Evolutionary conservation across 2,113 vertebrate species (phyloP).

Genomic region (Casuarius casuarius): DNA sequence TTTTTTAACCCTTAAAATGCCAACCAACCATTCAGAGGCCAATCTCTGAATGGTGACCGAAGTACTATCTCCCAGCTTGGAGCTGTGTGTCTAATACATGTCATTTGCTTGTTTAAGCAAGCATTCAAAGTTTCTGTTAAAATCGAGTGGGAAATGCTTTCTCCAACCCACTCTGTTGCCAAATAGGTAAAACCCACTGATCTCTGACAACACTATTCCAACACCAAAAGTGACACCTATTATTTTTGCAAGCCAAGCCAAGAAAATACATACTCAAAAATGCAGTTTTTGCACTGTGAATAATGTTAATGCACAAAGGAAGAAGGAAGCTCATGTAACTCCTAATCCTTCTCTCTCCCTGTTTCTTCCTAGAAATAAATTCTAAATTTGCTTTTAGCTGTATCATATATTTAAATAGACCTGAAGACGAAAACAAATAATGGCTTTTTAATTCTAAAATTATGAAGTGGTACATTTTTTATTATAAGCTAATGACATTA

Average conservation of each 20-base stretch:
- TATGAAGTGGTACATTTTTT: not conserved
- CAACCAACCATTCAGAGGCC: not conserved
- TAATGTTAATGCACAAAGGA: not conserved
- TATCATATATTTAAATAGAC: not conserved
- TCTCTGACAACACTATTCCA: not conserved
- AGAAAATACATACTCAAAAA: not conserved
- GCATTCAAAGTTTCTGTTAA: not conserved
- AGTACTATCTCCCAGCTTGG: not conserved
- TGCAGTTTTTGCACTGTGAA: not conserved
- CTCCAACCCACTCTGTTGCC: not conserved
- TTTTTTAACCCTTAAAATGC: not conserved
- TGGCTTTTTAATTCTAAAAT: not conserved
- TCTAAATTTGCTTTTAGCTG: not conserved
- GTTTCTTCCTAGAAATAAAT: not conserved
- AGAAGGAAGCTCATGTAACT: not conserved
- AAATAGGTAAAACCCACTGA: not conserved
- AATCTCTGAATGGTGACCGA: not conserved
- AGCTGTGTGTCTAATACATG: not conserved
- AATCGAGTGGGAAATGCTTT: not conserved
- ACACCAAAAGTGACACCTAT: not conserved
- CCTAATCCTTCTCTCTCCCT: not conserved
- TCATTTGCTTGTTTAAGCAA: not conserved
- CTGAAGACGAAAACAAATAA: not conserved
- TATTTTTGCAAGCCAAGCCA: not conserved
- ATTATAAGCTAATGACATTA: not conserved